These are phyloP conservation scores for Virgularia gustaviana DNA, from an alignment of 92 coral and sea anemone species.

Conservation along the genomic window DNA sequence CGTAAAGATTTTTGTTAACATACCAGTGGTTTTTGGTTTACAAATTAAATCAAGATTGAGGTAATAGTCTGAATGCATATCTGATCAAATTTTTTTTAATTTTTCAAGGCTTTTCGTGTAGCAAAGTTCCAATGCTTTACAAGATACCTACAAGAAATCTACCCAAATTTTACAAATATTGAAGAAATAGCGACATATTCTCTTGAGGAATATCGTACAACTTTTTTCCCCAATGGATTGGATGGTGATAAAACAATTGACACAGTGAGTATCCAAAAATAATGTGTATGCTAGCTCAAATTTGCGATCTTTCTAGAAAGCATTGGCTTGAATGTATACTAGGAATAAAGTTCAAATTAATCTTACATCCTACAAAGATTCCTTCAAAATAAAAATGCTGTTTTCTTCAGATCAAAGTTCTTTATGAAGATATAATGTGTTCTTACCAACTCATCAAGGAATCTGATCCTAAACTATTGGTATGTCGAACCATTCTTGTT, in stretches of 20 bases:
- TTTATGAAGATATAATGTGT: conserved; percentile 80
- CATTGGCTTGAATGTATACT: not conserved
- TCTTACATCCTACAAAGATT: no score
- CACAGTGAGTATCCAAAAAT: conserved; percentile 54
- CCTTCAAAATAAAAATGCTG: no score
- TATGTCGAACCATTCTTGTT: not conserved
- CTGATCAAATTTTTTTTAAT: not conserved
- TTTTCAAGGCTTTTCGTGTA: conserved; percentile 67
- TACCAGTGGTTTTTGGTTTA: not conserved
- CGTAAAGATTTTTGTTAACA: not conserved
- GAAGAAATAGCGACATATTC: conserved; percentile 55
- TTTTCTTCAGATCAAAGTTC: conserved; percentile 61
- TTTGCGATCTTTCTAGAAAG: not conserved
- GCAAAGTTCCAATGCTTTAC: conserved; percentile 93
- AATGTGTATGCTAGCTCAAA: no score
- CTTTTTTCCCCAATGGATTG: conserved; percentile 62
- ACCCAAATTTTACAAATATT: conserved; percentile 49
- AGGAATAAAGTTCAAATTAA: not conserved
- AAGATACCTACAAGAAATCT: conserved; percentile 60
- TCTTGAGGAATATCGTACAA: conserved; percentile 51
- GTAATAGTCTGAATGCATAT: not conserved
- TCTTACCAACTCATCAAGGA: conserved; percentile 60
- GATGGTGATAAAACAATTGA: conserved; percentile 49
- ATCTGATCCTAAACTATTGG: conserved; percentile 78
- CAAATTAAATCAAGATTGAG: not conserved